A percentile compares a stretch with the other conserved stretches of the same genome.
Evolutionary conservation across 92 coral and sea anemone species (phyloP).

Genomic region (Hydrozoanthus gracilis): DNA sequence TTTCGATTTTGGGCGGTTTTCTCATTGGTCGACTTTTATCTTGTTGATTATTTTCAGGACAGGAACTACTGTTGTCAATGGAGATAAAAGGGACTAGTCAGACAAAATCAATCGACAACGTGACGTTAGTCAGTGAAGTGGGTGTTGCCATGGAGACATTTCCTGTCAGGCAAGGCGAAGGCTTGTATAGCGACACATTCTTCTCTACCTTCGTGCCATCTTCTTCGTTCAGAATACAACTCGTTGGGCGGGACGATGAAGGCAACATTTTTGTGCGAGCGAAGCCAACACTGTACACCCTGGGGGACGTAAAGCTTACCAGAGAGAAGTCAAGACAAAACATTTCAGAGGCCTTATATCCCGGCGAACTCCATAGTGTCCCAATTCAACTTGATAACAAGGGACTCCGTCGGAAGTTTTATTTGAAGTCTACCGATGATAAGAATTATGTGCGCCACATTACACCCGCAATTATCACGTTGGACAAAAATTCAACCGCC

Average conservation of each 20-base stretch:
- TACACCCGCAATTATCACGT: background rate
- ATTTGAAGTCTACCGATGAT: slow-evolving; percentile 53
- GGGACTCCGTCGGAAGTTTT: slow-evolving; percentile 43
- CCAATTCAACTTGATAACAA: slow-evolving; percentile 52
- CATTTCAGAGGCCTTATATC: slow-evolving; percentile 31
- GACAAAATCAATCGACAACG: background rate
- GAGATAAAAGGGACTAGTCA: background rate
- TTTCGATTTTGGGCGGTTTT: background rate
- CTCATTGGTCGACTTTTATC: no score
- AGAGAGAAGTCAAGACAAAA: background rate
- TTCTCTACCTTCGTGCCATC: slow-evolving; percentile 47
- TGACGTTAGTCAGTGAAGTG: slow-evolving; percentile 42
- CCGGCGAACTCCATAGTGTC: slow-evolving; percentile 44
- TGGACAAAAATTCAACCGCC: slow-evolving; percentile 3
- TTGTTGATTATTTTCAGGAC: background rate
- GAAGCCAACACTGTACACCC: slow-evolving; percentile 44
- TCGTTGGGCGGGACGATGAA: slow-evolving; percentile 43
- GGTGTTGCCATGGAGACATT: slow-evolving; percentile 62
- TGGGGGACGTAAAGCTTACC: slow-evolving; percentile 52
- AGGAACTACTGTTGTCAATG: background rate
- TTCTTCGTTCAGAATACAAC: slow-evolving; percentile 46
- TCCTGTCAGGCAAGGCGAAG: slow-evolving; percentile 57
- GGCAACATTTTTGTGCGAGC: slow-evolving; percentile 33
- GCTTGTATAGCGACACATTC: slow-evolving; percentile 39
- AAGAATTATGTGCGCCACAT: slow-evolving; percentile 14